Evolutionary conservation across 1,140 invertebrate species (phyloP).

Genomic region (Stegodyphus mimosarum): DNA sequence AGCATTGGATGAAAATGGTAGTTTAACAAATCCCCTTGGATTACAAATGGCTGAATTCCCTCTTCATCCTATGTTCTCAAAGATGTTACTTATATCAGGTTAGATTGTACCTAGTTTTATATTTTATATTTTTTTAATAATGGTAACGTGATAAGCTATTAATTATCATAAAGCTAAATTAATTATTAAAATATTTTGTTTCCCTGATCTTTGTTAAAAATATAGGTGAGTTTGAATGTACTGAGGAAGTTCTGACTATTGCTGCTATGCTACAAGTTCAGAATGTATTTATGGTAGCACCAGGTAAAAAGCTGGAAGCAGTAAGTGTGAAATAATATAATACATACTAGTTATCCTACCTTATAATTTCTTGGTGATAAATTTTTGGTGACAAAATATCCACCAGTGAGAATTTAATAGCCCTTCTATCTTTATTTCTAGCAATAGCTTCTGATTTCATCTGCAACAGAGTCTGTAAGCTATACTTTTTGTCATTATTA

Average conservation of each 20-base stretch:
- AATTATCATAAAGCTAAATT: neutral
- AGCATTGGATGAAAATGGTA: slow-evolving; percentile 83
- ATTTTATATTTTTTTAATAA: neutral
- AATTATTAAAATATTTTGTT: neutral
- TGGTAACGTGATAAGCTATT: neutral
- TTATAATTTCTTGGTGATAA: too few species aligned
- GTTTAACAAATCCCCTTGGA: slow-evolving; percentile 84
- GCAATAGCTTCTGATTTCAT: too few species aligned
- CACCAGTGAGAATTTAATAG: too few species aligned
- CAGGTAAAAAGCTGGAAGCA: slow-evolving; percentile 72
- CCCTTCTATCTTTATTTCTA: too few species aligned
- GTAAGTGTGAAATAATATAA: slow-evolving; percentile 42
- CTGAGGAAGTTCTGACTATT: slow-evolving; percentile 88
- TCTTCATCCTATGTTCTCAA: slow-evolving; percentile 86
- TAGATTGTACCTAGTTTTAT: slow-evolving; percentile 35
- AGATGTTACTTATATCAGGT: slow-evolving; percentile 86
- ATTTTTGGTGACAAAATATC: too few species aligned
- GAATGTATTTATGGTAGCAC: slow-evolving; percentile 82
- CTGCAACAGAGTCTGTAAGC: too few species aligned
- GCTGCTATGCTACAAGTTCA: slow-evolving; percentile 93
- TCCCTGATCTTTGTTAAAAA: neutral
- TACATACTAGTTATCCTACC: too few species aligned
- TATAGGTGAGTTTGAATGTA: slow-evolving; percentile 83
- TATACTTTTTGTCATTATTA: too few species aligned
- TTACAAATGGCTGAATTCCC: slow-evolving; percentile 93